Conservation (phyloP, 1,140 invertebrate species). For the Heliconius congener region DNA sequence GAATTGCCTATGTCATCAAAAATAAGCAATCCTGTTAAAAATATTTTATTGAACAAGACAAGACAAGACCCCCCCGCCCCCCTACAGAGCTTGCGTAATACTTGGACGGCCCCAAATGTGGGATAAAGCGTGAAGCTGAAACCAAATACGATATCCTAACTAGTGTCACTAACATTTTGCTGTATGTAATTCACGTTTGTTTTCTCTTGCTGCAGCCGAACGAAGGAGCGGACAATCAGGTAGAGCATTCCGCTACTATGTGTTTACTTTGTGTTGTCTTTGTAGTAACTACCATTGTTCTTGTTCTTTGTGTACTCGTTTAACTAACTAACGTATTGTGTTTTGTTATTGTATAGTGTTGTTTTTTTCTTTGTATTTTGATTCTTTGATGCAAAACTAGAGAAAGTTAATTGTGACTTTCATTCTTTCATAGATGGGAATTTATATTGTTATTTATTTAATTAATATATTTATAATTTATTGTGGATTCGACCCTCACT, state of each 20-base stretch:
- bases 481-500: neutral
- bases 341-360: neutral
- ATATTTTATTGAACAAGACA: no score
- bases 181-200: constrained; percentile 37
- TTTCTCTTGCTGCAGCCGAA: constrained; percentile 72
- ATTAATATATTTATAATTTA: neutral
- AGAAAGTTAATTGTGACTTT: neutral
- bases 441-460: neutral
- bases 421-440: neutral
- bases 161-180: constrained; percentile 3
- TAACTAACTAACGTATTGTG: constrained; percentile 12
- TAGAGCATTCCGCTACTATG: constrained; percentile 44
- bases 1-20: no score
- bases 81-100: no score
- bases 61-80: no score
- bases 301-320: constrained; percentile 28
- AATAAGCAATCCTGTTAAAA: no score
- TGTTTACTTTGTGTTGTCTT: constrained; percentile 25
- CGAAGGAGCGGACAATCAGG: constrained; percentile 75
- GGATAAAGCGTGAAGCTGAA: no score
- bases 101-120: no score
- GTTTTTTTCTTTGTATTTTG: neutral
- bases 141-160: neutral
- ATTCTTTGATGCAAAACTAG: neutral
- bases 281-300: constrained; percentile 25